A percentile compares a stretch with the other conserved stretches of the same genome.
These are phyloP conservation scores for Caenorhabditis uteleia DNA, from an alignment of 2,888 invertebrate species.

Conservation along the genomic window DNA sequence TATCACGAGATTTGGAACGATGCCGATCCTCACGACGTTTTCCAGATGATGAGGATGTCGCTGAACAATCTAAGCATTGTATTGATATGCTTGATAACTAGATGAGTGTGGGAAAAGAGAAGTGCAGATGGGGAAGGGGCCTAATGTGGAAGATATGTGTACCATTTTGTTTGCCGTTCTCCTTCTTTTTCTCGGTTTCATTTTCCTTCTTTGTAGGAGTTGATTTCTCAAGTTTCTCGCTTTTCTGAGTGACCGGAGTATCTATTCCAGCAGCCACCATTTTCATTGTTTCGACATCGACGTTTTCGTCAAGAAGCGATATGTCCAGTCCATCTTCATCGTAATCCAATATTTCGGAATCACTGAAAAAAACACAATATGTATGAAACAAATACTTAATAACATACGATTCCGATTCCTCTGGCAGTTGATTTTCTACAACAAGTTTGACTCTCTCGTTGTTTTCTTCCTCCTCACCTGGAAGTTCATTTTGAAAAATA, in stretches of 20 bases:
- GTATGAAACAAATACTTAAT: too few species aligned
- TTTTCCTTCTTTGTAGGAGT: background rate
- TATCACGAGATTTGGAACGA: too few species aligned
- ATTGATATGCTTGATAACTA: too few species aligned
- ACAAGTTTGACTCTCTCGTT: background rate
- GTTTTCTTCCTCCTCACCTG: constrained; percentile 9
- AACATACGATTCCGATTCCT: too few species aligned
- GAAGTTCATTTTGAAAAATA: background rate
- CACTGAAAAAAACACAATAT: constrained; percentile 15
- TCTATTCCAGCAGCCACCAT: constrained; percentile 4
- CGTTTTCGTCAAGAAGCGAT: constrained; percentile 37
- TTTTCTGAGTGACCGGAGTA: background rate
- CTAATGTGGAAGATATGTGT: too few species aligned
- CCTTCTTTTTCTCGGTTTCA: too few species aligned
- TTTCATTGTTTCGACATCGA: constrained; percentile 40
- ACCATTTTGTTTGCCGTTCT: too few species aligned
- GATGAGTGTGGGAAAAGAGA: too few species aligned
- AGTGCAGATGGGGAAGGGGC: too few species aligned
- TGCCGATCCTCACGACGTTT: too few species aligned
- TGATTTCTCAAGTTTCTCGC: background rate
- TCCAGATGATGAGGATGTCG: too few species aligned
- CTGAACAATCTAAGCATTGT: too few species aligned
- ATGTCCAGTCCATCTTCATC: constrained; percentile 29
- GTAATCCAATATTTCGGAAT: constrained; percentile 6
- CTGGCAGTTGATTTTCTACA: constrained; percentile 1